These are phyloP conservation scores for Boleophthalmus pectinirostris DNA, from an alignment of 2,113 vertebrate genomes.

Conservation along the genomic window DNA sequence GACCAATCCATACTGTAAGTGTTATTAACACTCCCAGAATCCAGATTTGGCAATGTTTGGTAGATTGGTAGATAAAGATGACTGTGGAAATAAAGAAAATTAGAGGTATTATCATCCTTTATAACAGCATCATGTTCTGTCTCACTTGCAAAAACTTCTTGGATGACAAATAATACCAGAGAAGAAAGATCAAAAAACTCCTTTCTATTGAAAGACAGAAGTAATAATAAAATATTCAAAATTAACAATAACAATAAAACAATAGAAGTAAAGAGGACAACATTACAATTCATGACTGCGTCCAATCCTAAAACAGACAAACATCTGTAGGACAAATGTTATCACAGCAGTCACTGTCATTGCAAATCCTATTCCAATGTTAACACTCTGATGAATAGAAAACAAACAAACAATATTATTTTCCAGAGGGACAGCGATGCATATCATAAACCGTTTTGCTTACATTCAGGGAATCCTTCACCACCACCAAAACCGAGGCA, in stretches of 20 bases:
- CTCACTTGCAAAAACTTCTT: slow-evolving; percentile 31
- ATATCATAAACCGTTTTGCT: not conserved
- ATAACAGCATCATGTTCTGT: not conserved
- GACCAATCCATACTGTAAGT: slow-evolving; percentile 16
- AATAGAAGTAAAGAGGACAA: not conserved
- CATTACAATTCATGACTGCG: slow-evolving; percentile 44
- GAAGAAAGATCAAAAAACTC: not conserved
- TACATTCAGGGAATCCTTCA: not conserved
- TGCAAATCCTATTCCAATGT: slow-evolving; percentile 4
- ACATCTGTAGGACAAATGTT: slow-evolving; percentile 2
- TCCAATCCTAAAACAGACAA: not conserved
- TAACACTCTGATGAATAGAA: slow-evolving; percentile 15
- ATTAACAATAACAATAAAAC: not conserved
- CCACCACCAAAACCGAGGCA: not conserved
- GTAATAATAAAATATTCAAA: not conserved
- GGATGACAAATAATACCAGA: slow-evolving; percentile 5
- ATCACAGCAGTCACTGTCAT: not conserved
- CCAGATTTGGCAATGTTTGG: not conserved
- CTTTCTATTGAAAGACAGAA: slow-evolving; percentile 21
- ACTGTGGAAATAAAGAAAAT: slow-evolving; percentile 26
- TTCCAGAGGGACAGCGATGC: not conserved
- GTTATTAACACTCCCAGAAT: slow-evolving; percentile 8
- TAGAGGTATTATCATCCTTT: not conserved
- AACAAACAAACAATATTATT: not conserved
- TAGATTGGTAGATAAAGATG: slow-evolving; percentile 13